A percentile compares a stretch with the other conserved stretches of the same genome.
Evolutionary conservation across 2,797 vertebrate genomes (phyloP).

Genomic region (Alfaro cultratus): DNA sequence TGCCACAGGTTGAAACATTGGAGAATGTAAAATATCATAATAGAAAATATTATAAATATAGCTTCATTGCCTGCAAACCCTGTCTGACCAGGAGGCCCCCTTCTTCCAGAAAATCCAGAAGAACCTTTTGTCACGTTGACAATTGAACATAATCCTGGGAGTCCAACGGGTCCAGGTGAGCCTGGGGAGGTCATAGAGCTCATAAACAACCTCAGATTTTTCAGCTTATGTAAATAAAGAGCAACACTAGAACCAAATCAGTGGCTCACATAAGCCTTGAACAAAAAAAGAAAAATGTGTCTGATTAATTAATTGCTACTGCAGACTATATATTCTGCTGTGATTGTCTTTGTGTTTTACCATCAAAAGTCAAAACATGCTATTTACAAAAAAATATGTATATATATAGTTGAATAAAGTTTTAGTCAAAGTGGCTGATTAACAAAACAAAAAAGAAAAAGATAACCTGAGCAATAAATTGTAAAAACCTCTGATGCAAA

Average conservation of each 20-base stretch:
- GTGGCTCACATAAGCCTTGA: not conserved
- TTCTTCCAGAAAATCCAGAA: conserved; percentile 36
- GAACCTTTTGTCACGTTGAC: conserved; percentile 38
- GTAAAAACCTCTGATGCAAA: too few species aligned
- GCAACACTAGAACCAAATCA: not conserved
- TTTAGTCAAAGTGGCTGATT: not conserved
- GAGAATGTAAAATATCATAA: not conserved
- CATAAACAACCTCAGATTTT: not conserved
- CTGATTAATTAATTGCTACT: not conserved
- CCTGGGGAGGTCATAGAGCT: conserved; percentile 45
- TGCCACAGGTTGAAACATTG: not conserved
- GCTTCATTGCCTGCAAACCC: conserved; percentile 55
- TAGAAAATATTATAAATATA: not conserved
- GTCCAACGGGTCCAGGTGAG: conserved; percentile 40
- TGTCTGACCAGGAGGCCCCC: conserved; percentile 29
- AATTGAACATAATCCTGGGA: not conserved
- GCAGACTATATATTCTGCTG: too few species aligned
- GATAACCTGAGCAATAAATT: not conserved
- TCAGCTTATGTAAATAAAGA: not conserved
- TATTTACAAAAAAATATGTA: too few species aligned
- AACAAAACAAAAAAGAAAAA: not conserved
- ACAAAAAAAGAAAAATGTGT: not conserved
- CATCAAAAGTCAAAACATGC: not conserved
- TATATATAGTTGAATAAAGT: too few species aligned
- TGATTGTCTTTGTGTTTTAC: too few species aligned